A percentile compares a stretch with the other conserved stretches of the same genome.
Evolutionary conservation across 2,113 vertebrate genomes (phyloP).

Genomic region (Chloropsis hardwickii): DNA sequence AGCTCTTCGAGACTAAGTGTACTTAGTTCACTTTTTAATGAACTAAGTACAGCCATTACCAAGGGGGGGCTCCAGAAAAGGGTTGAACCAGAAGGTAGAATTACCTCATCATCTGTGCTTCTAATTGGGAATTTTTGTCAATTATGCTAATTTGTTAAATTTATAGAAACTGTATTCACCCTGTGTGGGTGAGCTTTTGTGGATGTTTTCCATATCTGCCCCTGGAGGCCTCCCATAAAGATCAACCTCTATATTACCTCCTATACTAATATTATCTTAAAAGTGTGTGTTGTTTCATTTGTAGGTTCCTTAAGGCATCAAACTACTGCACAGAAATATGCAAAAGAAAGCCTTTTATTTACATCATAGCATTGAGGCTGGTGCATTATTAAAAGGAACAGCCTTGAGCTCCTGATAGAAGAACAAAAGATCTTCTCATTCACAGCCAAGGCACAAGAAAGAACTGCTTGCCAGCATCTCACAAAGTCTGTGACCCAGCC

Average conservation of each 20-base stretch:
- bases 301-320: neutral
- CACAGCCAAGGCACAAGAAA: neutral
- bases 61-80: neutral
- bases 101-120: neutral
- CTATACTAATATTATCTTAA: neutral
- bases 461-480: neutral
- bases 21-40: too few relatives aligned
- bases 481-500: neutral
- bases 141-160: neutral
- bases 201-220: neutral
- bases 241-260: neutral
- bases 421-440: neutral
- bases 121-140: neutral
- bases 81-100: neutral
- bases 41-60: neutral
- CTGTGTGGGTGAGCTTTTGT: neutral
- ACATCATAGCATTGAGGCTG: neutral
- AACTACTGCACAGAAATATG: neutral
- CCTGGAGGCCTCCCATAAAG: neutral
- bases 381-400: neutral
- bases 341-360: neutral
- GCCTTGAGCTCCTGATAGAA: neutral
- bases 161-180: neutral
- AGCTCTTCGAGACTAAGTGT: fast-evolving
- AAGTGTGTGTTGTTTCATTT: neutral